Base-by-base conservation (phyloP, 2,113 vertebrate genomes). In the Grammomys dolichurus region DNA sequence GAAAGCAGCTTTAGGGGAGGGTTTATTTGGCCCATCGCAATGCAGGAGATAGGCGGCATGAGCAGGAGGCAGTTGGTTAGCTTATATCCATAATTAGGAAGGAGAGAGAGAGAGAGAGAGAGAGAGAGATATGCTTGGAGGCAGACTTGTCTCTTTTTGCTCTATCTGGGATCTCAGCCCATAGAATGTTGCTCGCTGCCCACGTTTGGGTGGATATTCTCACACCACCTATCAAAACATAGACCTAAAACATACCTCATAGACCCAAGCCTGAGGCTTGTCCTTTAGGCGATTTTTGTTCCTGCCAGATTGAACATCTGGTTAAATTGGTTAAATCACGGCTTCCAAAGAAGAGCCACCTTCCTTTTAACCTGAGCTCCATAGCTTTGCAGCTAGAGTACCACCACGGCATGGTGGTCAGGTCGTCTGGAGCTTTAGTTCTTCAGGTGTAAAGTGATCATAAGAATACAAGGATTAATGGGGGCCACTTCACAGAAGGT, bases 381-480 rank as follows among this genome's bases (percentile, higher is more conserved):
- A 1, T 4, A 0, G 2, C 9, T n/a, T 56, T 11, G 33, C 10
- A 65, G 43, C 22, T 14, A 0, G 16, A 0, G 24, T 69, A 36
- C 4, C 12, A 46, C 7, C 12, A 46, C 7, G 36, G 33, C 80
- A 17, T 56, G n/a, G 33, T n/a, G 19, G 40, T 56, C 10, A 7
- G 31, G 48, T 56, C 0, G 0, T n/a, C 10, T 60, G 33, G 10
- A 36, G 17, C 26, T 72, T 63, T 12, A 70, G 76, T 93, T 88
- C 84, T 80, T 76, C 33, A 65, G 22, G 90, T 80, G n/a, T 51
- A 40, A 94, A 94, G 87, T 89, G 95, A 60, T 26, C 40, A 11
- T 0, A 69, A 9, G 7, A 56, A 19, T 82, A 31, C 56, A 84
- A 69, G 51, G 28, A 51, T 88, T 43, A 6, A 5, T 3, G 33